Evolutionary conservation across 2,113 vertebrate genomes (phyloP), one percentile per base, ranked within the genome.

Genomic region (Gopherus evgoodei): DNA sequence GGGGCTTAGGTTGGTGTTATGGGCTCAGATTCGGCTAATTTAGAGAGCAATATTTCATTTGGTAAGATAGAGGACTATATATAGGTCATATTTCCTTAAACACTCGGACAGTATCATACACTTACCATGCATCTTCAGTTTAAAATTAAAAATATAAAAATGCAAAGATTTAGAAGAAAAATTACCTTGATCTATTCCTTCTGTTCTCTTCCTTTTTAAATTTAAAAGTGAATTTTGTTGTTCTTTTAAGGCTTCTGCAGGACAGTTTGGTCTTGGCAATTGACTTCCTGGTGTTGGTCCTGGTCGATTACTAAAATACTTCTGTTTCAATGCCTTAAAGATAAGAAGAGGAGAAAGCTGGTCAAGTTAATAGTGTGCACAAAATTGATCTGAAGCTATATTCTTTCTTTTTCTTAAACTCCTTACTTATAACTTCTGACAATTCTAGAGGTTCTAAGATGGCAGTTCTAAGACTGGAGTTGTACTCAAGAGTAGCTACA

Each of bases 281-380:
- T 99, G 99, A 84, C 97, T 98, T 65, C 99, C 99, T 78, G 99
- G 99, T 42, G 99, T 99, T 24, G 99, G 99, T 57, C 97, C 99
- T 57, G 99, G 99, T 31, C 99, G 98, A 90, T 99, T 99, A 97
- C 99, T 99, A 97, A 99, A 99, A 98, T 99, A 99, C 4, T 91
- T 98, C 95, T 98, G 99, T 97, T 99, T 99, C 86, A 99, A 96
- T 76, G 99, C 99, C 99, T 99, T 97, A 89, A 86, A 84, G 88
- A 94, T 76, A 4, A 94, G 21, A 93, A 96, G 3, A 1, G 1
- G 82, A 86, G 53, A 47, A 85, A 94, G 86, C 86, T 6, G 90
- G 79, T 8, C 1, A 86, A 69, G 5, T 82, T 79, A 49, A 80
- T 47, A 92, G 27, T 52, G 69, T 8, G 62, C 2, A 57, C 88